Evolutionary conservation across 2,113 vertebrate genomes (phyloP).

Genomic region (Silurus meridionalis): DNA sequence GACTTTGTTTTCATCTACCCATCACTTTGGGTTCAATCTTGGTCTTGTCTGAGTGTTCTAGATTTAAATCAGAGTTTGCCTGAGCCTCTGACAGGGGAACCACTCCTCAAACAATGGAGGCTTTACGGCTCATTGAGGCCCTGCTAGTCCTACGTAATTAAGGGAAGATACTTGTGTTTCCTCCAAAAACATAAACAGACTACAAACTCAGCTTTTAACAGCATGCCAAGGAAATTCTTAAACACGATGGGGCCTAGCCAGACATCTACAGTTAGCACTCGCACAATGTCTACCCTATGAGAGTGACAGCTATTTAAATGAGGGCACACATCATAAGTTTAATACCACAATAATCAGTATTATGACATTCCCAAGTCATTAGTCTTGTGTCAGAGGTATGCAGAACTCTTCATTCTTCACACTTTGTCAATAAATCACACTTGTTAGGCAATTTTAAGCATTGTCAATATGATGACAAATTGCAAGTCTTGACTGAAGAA

Average conservation of each 20-base stretch:
- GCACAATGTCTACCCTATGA: constrained; percentile 15
- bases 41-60: constrained; percentile 40
- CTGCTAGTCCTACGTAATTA: constrained; percentile 49
- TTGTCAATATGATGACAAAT: constrained; percentile 46
- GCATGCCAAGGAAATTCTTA: constrained; percentile 31
- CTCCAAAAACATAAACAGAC: constrained; percentile 52
- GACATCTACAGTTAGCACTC: constrained; percentile 3
- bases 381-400: constrained; percentile 3
- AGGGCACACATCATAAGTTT: constrained; percentile 1
- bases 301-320: constrained; percentile 8
- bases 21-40: constrained; percentile 37
- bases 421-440: constrained; percentile 11
- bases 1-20: constrained; percentile 12
- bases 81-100: constrained; percentile 48
- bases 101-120: constrained; percentile 54
- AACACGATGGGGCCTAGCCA: constrained; percentile 19
- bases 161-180: constrained; percentile 43
- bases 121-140: constrained; percentile 51
- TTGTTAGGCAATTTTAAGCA: constrained; percentile 28
- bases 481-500: constrained; percentile 42
- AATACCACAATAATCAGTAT: constrained; percentile 15
- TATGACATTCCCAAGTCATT: constrained; percentile 42
- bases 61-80: constrained; percentile 49
- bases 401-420: constrained; percentile 13
- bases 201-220: constrained; percentile 39